Evolutionary conservation across 1,140 invertebrate genomes (phyloP).

Genomic region (Archegozetes longisetosus): DNA sequence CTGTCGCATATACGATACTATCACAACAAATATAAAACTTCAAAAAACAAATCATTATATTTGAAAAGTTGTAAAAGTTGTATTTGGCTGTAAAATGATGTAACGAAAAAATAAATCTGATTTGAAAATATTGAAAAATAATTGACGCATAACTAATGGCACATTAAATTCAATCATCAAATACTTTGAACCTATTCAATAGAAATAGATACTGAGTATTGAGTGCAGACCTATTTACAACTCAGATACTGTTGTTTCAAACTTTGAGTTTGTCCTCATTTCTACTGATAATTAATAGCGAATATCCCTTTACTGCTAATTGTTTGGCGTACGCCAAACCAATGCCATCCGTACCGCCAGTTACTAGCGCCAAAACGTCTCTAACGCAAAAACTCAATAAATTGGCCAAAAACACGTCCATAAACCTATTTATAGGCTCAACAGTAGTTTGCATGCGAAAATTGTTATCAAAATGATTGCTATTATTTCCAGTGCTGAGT

Average conservation of each 20-base stretch:
- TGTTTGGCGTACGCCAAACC: constrained; percentile 77
- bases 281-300: constrained; percentile 67
- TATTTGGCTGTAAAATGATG: too few species aligned
- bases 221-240: constrained; percentile 40
- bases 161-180: too few species aligned
- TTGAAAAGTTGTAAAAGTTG: too few species aligned
- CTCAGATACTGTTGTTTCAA: background rate
- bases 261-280: constrained; percentile 47
- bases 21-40: too few species aligned
- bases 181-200: too few species aligned
- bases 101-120: too few species aligned
- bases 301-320: constrained; percentile 56
- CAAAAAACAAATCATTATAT: too few species aligned
- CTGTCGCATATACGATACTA: too few species aligned
- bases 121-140: too few species aligned
- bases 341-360: constrained; percentile 79
- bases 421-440: background rate
- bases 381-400: background rate
- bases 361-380: constrained; percentile 42
- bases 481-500: background rate
- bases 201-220: background rate
- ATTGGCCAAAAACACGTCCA: constrained; percentile 10
- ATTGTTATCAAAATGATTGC: background rate
- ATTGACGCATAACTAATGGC: too few species aligned
- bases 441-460: background rate